Conservation (phyloP, 2,797 vertebrate species). For the Botia kubotai region DNA sequence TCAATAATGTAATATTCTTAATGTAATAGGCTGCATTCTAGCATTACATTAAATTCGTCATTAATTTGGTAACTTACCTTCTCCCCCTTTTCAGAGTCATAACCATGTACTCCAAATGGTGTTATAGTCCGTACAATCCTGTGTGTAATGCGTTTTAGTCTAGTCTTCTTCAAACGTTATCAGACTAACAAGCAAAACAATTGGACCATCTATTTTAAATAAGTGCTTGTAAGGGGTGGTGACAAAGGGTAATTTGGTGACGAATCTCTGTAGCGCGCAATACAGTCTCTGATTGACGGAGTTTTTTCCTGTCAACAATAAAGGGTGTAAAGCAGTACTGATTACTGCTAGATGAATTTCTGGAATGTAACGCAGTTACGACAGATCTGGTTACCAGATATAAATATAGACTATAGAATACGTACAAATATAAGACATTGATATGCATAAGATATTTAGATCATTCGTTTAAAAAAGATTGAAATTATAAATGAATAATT, state of each 20-base stretch:
- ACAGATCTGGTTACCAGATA: not conserved
- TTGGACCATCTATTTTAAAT: constrained; percentile 7
- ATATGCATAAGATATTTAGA: no score
- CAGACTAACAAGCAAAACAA: not conserved
- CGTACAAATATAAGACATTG: no score
- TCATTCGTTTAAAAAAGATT: no score
- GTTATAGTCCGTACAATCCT: constrained; percentile 19
- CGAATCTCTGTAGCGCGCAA: not conserved
- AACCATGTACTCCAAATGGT: not conserved
- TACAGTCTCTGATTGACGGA: not conserved
- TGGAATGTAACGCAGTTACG: not conserved
- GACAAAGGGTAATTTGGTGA: constrained; percentile 6
- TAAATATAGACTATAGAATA: not conserved
- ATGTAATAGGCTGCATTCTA: not conserved
- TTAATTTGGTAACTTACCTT: constrained; percentile 14
- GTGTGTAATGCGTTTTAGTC: not conserved
- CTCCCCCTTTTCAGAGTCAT: constrained; percentile 15
- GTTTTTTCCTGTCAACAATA: no score
- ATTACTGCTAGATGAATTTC: not conserved
- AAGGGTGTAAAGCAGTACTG: not conserved
- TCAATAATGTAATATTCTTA: not conserved
- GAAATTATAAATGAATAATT: no score
- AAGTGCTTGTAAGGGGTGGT: constrained; percentile 2
- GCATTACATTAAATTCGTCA: not conserved
- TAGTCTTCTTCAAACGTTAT: not conserved